These are phyloP conservation scores for Conomelus anceps DNA, from an alignment of 2,888 invertebrate genomes.

Conservation along the genomic window DNA sequence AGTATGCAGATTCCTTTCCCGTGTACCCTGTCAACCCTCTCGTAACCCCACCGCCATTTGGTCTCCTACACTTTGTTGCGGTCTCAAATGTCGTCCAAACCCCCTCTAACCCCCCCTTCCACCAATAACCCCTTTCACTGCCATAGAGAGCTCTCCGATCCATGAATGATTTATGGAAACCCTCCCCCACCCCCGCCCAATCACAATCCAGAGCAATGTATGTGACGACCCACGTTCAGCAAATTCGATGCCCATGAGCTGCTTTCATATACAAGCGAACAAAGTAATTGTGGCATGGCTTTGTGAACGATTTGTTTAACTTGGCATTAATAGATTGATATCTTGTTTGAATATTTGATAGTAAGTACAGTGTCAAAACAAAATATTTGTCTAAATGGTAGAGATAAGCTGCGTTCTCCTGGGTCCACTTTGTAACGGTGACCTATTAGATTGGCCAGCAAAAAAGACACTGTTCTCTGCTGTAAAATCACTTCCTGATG, in stretches of 20 bases:
- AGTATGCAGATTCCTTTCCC: background rate
- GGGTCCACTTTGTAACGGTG: no score
- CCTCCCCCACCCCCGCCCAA: background rate
- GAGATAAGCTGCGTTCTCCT: no score
- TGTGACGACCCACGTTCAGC: background rate
- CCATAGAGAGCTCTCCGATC: background rate
- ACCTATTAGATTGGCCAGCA: no score
- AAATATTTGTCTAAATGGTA: no score
- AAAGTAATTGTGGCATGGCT: background rate
- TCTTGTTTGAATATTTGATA: no score
- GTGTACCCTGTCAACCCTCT: background rate
- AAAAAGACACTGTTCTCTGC: no score
- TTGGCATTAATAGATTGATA: background rate
- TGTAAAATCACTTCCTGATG: no score
- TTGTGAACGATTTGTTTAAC: background rate
- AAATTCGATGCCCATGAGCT: background rate
- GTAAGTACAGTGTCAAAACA: no score
- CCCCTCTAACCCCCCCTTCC: no score
- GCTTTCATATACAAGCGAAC: background rate
- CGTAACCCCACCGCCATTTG: background rate
- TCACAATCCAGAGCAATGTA: no score
- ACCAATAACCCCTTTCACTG: no score
- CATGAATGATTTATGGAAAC: background rate
- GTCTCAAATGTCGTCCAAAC: background rate
- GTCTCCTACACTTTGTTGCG: background rate